These are phyloP conservation scores for Drosophila borealis DNA, from an alignment of 2,888 invertebrate genomes.

Conservation along the genomic window DNA sequence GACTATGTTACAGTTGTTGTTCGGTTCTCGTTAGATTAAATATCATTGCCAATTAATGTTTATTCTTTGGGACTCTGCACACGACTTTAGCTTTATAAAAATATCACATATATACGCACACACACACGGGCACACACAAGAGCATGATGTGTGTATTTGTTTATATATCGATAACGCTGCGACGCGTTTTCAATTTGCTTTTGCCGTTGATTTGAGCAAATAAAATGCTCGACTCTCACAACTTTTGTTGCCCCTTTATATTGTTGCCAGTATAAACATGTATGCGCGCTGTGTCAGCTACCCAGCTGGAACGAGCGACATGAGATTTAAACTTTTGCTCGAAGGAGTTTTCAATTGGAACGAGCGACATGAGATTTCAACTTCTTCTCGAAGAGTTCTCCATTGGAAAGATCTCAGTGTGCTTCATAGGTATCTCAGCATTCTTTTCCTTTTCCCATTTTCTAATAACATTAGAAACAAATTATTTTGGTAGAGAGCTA, in stretches of 20 bases:
- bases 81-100: constrained; percentile 10
- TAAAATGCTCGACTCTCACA: constrained; percentile 25
- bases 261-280: constrained; percentile 23
- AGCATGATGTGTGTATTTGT: constrained; percentile 12
- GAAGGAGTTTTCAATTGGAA: too few species aligned
- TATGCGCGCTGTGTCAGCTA: not conserved
- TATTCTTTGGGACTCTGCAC: not conserved
- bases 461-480: not conserved
- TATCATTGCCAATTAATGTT: constrained; percentile 53
- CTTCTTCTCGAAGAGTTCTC: too few species aligned
- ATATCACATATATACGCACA: not conserved
- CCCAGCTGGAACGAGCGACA: constrained; percentile 10
- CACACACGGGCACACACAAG: not conserved
- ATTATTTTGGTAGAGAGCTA: not conserved
- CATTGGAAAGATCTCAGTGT: too few species aligned
- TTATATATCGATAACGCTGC: constrained; percentile 42
- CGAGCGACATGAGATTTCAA: too few species aligned
- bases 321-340: too few species aligned
- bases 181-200: constrained; percentile 51
- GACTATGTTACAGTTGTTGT: constrained; percentile 24
- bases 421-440: too few species aligned
- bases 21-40: constrained; percentile 32
- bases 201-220: constrained; percentile 50
- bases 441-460: too few species aligned
- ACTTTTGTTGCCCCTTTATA: constrained; percentile 20